These are phyloP conservation scores for Pogonophryne albipinna DNA, from an alignment of 2,797 vertebrate species.

Conservation along the genomic window DNA sequence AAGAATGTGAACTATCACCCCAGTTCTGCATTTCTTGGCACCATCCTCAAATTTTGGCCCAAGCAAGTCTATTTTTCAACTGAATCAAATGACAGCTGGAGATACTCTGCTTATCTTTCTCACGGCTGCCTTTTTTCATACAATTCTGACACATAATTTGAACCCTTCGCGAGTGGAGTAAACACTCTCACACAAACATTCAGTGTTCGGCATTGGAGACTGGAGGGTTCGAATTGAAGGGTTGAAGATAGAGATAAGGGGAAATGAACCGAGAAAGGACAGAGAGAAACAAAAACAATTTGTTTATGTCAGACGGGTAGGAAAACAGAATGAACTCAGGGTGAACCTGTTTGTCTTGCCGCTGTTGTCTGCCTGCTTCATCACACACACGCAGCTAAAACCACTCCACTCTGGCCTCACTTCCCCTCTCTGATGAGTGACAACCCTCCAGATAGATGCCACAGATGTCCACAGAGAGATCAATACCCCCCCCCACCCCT, in stretches of 20 bases:
- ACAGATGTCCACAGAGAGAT: constrained; percentile 68
- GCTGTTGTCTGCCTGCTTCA: constrained; percentile 43
- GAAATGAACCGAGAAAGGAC: constrained; percentile 19
- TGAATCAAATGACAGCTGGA: constrained; percentile 57
- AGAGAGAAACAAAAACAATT: constrained; percentile 48
- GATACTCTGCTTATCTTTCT: constrained; percentile 49
- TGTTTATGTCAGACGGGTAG: constrained; percentile 14
- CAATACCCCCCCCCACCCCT: constrained; percentile 49
- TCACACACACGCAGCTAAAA: constrained; percentile 47
- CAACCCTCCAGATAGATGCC: constrained; percentile 59
- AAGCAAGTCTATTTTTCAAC: constrained; percentile 49
- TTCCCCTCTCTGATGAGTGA: constrained; percentile 57
- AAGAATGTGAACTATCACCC: constrained; percentile 41
- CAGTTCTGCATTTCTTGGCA: constrained; percentile 42
- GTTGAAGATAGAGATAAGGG: neutral
- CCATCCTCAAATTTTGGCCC: constrained; percentile 42
- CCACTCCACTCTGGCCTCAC: constrained; percentile 41
- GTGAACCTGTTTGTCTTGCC: constrained; percentile 71
- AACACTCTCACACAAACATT: constrained; percentile 17
- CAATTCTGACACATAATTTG: constrained; percentile 29
- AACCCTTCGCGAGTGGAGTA: constrained; percentile 17
- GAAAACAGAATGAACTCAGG: constrained; percentile 68
- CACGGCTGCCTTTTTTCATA: constrained; percentile 24
- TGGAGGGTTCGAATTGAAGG: neutral
- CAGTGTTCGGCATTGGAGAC: neutral